Percentiles rank a stretch among this genome's conserved stretches.
Evolutionary conservation across 2,113 vertebrate species (phyloP).

Genomic region (Sciurus niger): DNA sequence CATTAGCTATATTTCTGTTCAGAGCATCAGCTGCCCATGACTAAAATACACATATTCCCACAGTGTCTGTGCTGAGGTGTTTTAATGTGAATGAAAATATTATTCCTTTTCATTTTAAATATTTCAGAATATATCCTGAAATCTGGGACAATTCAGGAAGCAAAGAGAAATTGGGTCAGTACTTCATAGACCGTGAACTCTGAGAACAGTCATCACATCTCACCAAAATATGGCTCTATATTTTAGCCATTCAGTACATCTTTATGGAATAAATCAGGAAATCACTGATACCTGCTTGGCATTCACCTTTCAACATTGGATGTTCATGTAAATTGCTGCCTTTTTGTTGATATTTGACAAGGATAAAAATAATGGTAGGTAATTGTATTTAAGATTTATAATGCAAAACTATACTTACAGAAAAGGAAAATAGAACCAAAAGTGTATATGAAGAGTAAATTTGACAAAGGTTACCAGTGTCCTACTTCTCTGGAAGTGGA

Average conservation of each 20-base stretch:
- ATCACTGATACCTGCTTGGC: neutral
- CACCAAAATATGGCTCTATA: slow-evolving; percentile 3
- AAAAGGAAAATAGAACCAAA: slow-evolving; percentile 26
- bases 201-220: slow-evolving; percentile 43
- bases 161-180: slow-evolving; percentile 55
- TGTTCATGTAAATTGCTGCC: neutral
- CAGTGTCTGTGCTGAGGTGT: neutral
- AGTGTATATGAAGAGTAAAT: neutral
- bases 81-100: slow-evolving; percentile 48
- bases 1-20: neutral
- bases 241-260: neutral
- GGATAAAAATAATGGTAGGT: neutral
- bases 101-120: slow-evolving; percentile 16
- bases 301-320: neutral
- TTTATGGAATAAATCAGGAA: neutral
- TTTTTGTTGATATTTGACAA: slow-evolving; percentile 13
- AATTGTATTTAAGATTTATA: neutral
- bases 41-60: neutral
- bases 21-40: neutral
- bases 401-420: neutral
- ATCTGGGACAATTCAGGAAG: slow-evolving; percentile 49
- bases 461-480: neutral
- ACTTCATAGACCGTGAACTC: slow-evolving; percentile 44
- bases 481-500: neutral
- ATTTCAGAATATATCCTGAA: slow-evolving; percentile 35